Evolutionary conservation across 2,113 vertebrate genomes (phyloP), one percentile per base, ranked within the genome.

Genomic region (Plecturocebus donacophilus): DNA sequence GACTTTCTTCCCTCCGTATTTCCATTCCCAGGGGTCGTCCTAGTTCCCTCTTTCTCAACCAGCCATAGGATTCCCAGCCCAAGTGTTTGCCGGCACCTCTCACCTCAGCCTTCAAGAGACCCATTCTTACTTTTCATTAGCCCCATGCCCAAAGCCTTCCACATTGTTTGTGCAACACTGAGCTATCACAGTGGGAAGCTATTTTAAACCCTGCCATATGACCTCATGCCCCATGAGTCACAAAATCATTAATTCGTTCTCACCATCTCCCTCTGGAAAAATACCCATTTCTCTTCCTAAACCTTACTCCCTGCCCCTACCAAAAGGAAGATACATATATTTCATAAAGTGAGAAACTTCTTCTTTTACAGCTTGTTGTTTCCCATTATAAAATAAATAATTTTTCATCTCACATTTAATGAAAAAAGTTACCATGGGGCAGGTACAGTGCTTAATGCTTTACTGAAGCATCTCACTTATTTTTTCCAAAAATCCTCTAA

Each of bases 271-370:
- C 66, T 16, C 25, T 77, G 70, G n/a, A 40, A 91, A 94, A 47
- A 94, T 35, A 17, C 2, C 23, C 56, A 25, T 88, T 80, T 5
- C 11, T 80, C 10, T 23, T 52, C 4, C 42, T 27, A 66, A 87
- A 23, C 14, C 86, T 81, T 77, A 64, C 13, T 54, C 42, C 49
- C 3, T 82, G 38, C 19, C 8, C 40, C 20, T 64, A 32, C 49
- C 19, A 61, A 83, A 3, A 61, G 56, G 54, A 81, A 68, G 35
- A n/a, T 23, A 35, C 21, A 52, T 52, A 42, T 38, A 58, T 58
- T 93, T 95, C n/a, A 87, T 49, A 61, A 93, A 87, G 30, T 47
- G 27, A 93, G 38, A 90, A 95, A 93, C 4, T 81, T 52, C 30
- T 91, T 27, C 52, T 66, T 82, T 93, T 70, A 79, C 1, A 23